Base-by-base conservation (phyloP, 2,888 invertebrate genomes). In the Lepidochitona cinerea region DNA sequence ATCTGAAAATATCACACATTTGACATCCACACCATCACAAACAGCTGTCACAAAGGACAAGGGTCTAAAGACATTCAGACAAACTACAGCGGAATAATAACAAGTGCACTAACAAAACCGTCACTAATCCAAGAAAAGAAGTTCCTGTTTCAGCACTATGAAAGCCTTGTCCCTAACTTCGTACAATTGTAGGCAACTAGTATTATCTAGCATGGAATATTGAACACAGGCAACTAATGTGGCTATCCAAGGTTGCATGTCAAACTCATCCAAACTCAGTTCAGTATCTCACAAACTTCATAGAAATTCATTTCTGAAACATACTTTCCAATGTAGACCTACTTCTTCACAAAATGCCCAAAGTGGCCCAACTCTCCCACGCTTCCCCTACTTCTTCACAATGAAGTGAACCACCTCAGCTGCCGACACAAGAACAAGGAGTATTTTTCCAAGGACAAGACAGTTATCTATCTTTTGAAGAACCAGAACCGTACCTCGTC, bases 281-380 rank as follows among this genome's bases (percentile, higher is more conserved):
- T 41, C 41, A 41, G 41, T 18, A 54, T 12, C 23, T 54, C 26
- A 23, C 54, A 54, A 12, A 54, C 54, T 54, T 54, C 54, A 54
- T 18, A 54, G 54, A 54, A 54, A 54, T 54, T 54, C 54, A 54
- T 54, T 12, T 54, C 54, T 12, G 54, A 23, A n/a, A 54, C 54
- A 54, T 54, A 54, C 54, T n/a, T 54, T 54, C 54, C 54, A n/a
- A 23, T 54, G 54, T 54, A n/a, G n/a, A n/a, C n/a, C n/a, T n/a
- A n/a, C n/a, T n/a, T n/a, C n/a, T n/a, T n/a, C n/a, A n/a, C n/a
- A n/a, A n/a, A n/a, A n/a, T n/a, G n/a, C n/a, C n/a, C n/a, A n/a
- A n/a, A n/a, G n/a, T n/a, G n/a, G n/a, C n/a, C n/a, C n/a, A n/a
- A n/a, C n/a, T n/a, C n/a, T n/a, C n/a, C n/a, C n/a, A n/a, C n/a